Base-by-base conservation (phyloP, 2,888 invertebrate species). In the Anoplius nigerrimus region DNA sequence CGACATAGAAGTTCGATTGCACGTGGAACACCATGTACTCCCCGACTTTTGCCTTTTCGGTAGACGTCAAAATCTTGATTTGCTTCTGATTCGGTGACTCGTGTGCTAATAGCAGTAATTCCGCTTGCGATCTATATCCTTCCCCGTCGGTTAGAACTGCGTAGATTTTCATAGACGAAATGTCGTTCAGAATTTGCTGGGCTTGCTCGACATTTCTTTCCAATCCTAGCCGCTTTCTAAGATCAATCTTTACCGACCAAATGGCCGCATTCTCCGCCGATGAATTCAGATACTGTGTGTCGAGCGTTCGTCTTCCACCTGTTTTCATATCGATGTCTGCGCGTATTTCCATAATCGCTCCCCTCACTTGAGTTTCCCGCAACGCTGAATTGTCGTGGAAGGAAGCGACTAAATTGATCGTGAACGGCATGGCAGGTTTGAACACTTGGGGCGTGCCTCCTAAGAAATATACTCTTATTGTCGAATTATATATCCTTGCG, bases 11-110 rank as follows among this genome's bases (percentile, higher is more conserved):
- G 89, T 98, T 98, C 66, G 96, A 95, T 79, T 96, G 93, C 22
- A 98, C 95, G 86, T 98, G 98, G 87, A 98, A 95, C 66, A 98
- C 94, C 82, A 98, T 95, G 87, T 97, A 98, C 87, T 98, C 96
- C 34, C 98, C 98, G 16, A 98, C 97, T 90, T 91, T 92, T 0
- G 97, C 95, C 61, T 93, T 90, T 13, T 92, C 92, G 0, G 98
- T 98, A 71, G 95, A 96, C 0, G 98, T 97, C 5, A 93, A 91
- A 20, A 98, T 93, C 84, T 96, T 94, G 11, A 98, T 93, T 85
- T 97, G 96, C 77, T 94, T 94, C 87, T 95, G 92, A 72, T 92
- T 91, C 0, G 94, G 95, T 61, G 97, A 96, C 89, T 94, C 94
- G 87, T 97, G 97, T 4, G 94, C 90, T 27, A 95, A 89, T 76